phyloP scores from a whole-genome alignment of 2,113 vertebrate species.

The Synchiropus splendidus region DNA sequence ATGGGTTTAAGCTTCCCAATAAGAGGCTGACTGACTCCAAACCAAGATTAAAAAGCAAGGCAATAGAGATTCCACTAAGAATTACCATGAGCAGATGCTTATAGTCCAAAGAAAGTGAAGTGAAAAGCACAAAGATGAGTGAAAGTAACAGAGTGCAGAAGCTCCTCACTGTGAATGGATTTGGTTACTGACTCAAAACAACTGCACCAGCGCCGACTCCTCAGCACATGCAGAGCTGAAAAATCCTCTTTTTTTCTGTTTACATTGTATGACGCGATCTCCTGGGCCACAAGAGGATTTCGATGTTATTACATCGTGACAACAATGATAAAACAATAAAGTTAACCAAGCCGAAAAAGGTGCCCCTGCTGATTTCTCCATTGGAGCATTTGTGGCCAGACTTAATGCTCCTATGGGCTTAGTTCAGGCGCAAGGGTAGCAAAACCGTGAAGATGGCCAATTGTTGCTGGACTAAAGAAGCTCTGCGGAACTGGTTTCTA shows the following conservation, averaged over 20 bases:
- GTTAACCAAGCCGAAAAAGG: slow-evolving; percentile 62
- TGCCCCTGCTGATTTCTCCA: slow-evolving; percentile 66
- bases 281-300: slow-evolving; percentile 54
- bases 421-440: slow-evolving; percentile 64
- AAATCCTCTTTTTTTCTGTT: slow-evolving; percentile 38
- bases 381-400: slow-evolving; percentile 59
- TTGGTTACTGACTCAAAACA: slow-evolving; percentile 4
- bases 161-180: slow-evolving; percentile 5
- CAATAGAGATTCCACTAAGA: slow-evolving; percentile 29
- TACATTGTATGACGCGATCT: slow-evolving; percentile 50
- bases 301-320: slow-evolving; percentile 48
- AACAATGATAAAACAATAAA: slow-evolving; percentile 64
- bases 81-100: slow-evolving; percentile 50
- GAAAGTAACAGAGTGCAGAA: slow-evolving; percentile 20
- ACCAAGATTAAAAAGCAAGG: slow-evolving; percentile 55
- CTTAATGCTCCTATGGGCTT: slow-evolving; percentile 63
- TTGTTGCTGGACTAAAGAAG: slow-evolving; percentile 55
- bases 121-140: slow-evolving; percentile 26
- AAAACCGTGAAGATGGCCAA: slow-evolving; percentile 51
- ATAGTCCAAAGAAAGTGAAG: slow-evolving; percentile 21
- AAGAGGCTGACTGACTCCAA: slow-evolving; percentile 39
- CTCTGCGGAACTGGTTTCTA: slow-evolving; percentile 48
- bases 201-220: slow-evolving; percentile 29
- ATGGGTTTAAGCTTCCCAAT: slow-evolving; percentile 41
- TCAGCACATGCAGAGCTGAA: slow-evolving; percentile 32